Evolutionary conservation across 2,113 vertebrate genomes (phyloP), one percentile per base, ranked within the genome.

Genomic region (Sphyrna mokarran): DNA sequence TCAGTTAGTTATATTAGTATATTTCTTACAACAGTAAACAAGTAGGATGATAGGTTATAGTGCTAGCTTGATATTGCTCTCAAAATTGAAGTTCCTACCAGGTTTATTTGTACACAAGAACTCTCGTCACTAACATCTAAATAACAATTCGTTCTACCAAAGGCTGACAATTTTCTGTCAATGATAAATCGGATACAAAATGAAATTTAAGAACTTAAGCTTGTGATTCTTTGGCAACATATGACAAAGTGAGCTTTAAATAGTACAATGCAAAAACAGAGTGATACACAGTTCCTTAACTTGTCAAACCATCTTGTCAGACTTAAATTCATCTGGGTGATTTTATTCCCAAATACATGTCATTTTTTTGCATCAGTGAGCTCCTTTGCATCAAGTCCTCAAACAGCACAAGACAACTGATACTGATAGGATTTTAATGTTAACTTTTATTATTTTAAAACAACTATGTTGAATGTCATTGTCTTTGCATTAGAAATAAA

Each of bases 361-460:
- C 26, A 40, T 78, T n/a, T 40, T 78, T 83, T 43, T 40, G 18
- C 18, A 83, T 40, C 78, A 83, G 78, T 40, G 37, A 20, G 37
- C 3, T 16, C 18, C 37, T 18, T 83, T 33, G 40, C 37, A 1
- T 83, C 76, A n/a, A 7, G 13, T 63, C 6, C 58, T n/a, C 29
- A 91, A 91, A 93, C 33, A 66, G 61, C 61, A 93, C 33, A 66
- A 93, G 33, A 93, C n/a, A 37, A 37, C 37, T 20, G 87, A 33
- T 93, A 70, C 66, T 29, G 5, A 54, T 54, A 95, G 48, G 94
- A 54, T 72, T 95, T 95, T 95, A 48, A 95, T 72, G 94, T 95
- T 95, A 95, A 95, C 40, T 95, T 95, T 95, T 95, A 95, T 95
- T 95, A 95, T 72, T 95, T 95, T 37, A 66, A 95, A 95, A 95